A percentile compares a stretch with the other conserved stretches of the same genome.
Conservation (phyloP, 2,113 vertebrate species). For the Zeus faber region DNA sequence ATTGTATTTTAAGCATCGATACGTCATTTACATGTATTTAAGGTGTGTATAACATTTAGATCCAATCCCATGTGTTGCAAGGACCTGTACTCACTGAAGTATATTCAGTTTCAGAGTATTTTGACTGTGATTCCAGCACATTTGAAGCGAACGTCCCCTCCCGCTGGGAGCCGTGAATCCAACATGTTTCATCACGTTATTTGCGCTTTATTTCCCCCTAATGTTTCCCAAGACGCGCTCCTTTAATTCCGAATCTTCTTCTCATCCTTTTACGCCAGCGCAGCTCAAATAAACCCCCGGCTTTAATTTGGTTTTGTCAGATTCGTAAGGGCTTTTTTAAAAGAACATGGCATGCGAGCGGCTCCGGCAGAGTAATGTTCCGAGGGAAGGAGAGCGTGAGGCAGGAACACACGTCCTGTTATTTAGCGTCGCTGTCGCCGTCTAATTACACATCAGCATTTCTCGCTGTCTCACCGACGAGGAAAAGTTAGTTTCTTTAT, state of each 20-base stretch:
- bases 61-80: too few relatives aligned
- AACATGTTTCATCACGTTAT: slow-evolving; percentile 88
- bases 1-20: too few relatives aligned
- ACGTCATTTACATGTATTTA: too few relatives aligned
- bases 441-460: slow-evolving; percentile 71
- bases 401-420: slow-evolving; percentile 66
- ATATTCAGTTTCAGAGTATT: too few relatives aligned
- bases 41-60: too few relatives aligned
- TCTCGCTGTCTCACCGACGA: slow-evolving; percentile 52
- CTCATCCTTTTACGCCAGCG: slow-evolving; percentile 75
- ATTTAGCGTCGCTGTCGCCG: slow-evolving; percentile 62
- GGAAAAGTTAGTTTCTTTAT: slow-evolving; percentile 50
- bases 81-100: too few relatives aligned
- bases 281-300: slow-evolving; percentile 80
- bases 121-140: too few relatives aligned
- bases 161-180: slow-evolving; percentile 82
- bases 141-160: too few relatives aligned
- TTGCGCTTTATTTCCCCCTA: slow-evolving; percentile 79
- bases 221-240: slow-evolving; percentile 71
- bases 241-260: slow-evolving; percentile 75
- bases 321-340: slow-evolving; percentile 82
- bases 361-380: slow-evolving; percentile 76
- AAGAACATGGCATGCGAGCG: slow-evolving; percentile 77
- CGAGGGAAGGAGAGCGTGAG: slow-evolving; percentile 71
- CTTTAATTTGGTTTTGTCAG: slow-evolving; percentile 91